Percentiles rank a stretch among this genome's conserved stretches.
Conservation (phyloP, 2,888 invertebrate genomes). For the Eristalinus aeneus region DNA sequence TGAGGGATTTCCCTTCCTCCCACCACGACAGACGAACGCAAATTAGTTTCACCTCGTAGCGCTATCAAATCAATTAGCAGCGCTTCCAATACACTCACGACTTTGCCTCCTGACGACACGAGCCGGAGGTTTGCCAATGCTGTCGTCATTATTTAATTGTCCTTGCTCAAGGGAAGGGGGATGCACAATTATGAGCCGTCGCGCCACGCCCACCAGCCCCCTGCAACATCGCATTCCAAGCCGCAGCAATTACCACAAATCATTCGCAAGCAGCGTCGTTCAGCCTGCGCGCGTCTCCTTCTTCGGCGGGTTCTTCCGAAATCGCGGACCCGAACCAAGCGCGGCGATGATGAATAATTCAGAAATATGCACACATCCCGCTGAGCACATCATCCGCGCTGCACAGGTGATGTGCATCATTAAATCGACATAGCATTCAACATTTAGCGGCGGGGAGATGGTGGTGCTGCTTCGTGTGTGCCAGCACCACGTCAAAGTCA, state of each 20-base stretch:
- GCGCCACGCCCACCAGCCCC: background rate
- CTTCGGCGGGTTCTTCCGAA: constrained; percentile 20
- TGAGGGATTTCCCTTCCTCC: background rate
- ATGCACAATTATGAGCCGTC: background rate
- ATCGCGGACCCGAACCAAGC: constrained; percentile 24
- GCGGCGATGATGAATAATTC: constrained; percentile 63
- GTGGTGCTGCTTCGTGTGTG: constrained; percentile 10
- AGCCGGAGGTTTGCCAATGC: background rate
- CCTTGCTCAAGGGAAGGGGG: background rate
- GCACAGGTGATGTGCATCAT: constrained; percentile 69
- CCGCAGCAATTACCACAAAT: constrained; percentile 62
- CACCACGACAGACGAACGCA: background rate
- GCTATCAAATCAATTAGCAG: background rate
- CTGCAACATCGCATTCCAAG: constrained; percentile 25
- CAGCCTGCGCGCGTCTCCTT: background rate
- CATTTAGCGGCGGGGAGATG: constrained; percentile 35
- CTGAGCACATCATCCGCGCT: constrained; percentile 48
- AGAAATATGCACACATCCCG: constrained; percentile 60
- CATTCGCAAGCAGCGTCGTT: constrained; percentile 49
- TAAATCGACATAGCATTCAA: constrained; percentile 67
- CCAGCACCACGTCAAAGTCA: too few species aligned
- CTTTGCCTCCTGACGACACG: background rate
- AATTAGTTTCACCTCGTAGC: background rate
- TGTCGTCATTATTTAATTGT: background rate
- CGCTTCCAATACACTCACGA: background rate